Conservation (phyloP, 1,140 invertebrate species). For the Eulimnadia texana region DNA sequence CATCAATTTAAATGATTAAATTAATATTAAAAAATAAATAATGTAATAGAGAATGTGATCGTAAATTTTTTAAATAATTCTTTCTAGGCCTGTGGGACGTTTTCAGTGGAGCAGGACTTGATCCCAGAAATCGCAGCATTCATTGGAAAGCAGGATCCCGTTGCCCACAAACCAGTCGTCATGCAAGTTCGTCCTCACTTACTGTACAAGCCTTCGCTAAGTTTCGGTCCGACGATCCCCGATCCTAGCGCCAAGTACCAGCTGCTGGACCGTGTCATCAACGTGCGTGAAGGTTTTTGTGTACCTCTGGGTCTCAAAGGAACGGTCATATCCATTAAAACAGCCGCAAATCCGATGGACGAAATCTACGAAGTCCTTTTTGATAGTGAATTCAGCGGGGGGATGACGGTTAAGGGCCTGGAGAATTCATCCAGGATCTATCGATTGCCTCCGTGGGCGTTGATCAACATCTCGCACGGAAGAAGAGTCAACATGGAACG, state of each 20-base stretch:
- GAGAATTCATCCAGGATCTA: slow-evolving; percentile 39
- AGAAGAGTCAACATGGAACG: slow-evolving; percentile 17
- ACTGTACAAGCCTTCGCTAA: slow-evolving; percentile 41
- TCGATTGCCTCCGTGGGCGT: slow-evolving; percentile 34
- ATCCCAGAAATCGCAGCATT: neutral
- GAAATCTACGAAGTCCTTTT: slow-evolving; percentile 57
- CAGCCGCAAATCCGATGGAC: slow-evolving; percentile 33
- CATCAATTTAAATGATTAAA: too few relatives aligned
- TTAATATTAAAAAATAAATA: too few relatives aligned
- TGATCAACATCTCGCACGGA: slow-evolving; percentile 45
- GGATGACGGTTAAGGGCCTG: slow-evolving; percentile 34
- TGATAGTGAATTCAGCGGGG: slow-evolving; percentile 56
- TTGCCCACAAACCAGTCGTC: slow-evolving; percentile 42
- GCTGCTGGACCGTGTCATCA: slow-evolving; percentile 71
- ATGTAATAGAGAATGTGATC: too few relatives aligned
- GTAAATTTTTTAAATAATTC: neutral
- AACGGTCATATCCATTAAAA: slow-evolving; percentile 53
- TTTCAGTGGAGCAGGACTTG: neutral
- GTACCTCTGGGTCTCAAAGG: slow-evolving; percentile 69
- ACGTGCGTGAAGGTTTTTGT: slow-evolving; percentile 49
- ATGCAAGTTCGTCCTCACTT: slow-evolving; percentile 66
- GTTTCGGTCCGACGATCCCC: slow-evolving; percentile 37
- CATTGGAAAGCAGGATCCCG: slow-evolving; percentile 22
- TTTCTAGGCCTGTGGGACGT: neutral
- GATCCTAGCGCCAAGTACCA: slow-evolving; percentile 47